Base-by-base conservation (phyloP, 2,888 invertebrate genomes). In the Calliscelio sp. region DNA sequence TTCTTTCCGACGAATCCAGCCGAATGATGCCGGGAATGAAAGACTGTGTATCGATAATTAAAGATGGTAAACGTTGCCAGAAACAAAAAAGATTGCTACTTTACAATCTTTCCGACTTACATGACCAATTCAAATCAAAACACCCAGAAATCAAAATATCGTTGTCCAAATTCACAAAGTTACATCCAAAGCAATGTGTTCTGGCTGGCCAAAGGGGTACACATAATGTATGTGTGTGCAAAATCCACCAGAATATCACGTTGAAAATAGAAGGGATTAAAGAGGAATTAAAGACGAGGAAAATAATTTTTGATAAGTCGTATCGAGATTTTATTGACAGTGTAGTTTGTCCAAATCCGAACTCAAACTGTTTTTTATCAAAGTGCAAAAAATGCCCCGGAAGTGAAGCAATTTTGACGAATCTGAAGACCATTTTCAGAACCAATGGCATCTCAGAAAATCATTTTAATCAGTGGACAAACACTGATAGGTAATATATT, bases 381-480 rank as follows among this genome's bases (percentile, higher is more conserved):
- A 49, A 44, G 11, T 78, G 77, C 35, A 49, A 78, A n/a, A 44
- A 68, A 7, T 68, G 59, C 55, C 77, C 77, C 22, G 77, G 68
- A 20, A 68, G 32, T 14, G 46, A 18, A 55, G 8, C 20, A 11
- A 25, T 66, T 66, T 6, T 66, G 38, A 66, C 18, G 35, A 51
- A 66, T 55, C 44, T 77, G 14, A 6, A 46, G 16, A 49, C 41
- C 14, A 32, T 61, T 38, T 55, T 77, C 16, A 16, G 38, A 22
- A 25, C 25, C 10, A 51, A 78, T 28, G 22, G 25, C 25, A 32
- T 66, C 14, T 44, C 22, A 28, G 25, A 68, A 57, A 32, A 68
- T 44, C 18, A 38, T 41, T 78, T 25, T 41, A 49, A 41, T 22
- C 68, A 68, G 57, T 75, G 53, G 75, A 57, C 38, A 32, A 38